These are phyloP conservation scores for Acanthochromis polyacanthus DNA, from an alignment of 2,113 vertebrate species.

Conservation along the genomic window DNA sequence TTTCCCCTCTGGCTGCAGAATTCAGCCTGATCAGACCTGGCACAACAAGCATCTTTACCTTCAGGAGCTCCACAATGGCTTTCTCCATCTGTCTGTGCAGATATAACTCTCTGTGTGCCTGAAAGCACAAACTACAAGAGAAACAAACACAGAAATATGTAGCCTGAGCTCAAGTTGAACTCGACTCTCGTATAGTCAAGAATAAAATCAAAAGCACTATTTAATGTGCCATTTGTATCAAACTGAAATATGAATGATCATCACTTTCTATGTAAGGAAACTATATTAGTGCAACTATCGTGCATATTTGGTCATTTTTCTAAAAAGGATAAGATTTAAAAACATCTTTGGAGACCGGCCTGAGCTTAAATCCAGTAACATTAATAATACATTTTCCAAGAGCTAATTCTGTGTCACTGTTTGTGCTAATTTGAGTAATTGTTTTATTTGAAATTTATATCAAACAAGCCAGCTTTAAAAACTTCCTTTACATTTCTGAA, in stretches of 20 bases:
- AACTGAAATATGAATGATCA: too few species aligned
- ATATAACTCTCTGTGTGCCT: constrained; percentile 72
- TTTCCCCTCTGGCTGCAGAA: constrained; percentile 59
- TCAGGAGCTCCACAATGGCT: constrained; percentile 66
- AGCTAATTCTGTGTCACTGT: too few species aligned
- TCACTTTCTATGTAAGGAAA: too few species aligned
- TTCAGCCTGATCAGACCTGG: constrained; percentile 81
- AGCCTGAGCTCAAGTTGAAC: background rate
- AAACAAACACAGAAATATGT: constrained; percentile 44
- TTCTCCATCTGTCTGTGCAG: constrained; percentile 74
- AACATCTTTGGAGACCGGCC: too few species aligned
- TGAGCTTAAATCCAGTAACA: too few species aligned
- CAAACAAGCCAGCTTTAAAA: too few species aligned
- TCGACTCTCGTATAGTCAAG: background rate
- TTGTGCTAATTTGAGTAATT: too few species aligned
- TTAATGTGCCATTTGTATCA: background rate
- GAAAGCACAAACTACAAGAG: constrained; percentile 57
- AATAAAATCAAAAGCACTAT: background rate
- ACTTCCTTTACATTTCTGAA: too few species aligned
- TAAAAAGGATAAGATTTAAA: background rate
- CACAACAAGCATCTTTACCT: constrained; percentile 74
- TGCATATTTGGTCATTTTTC: background rate
- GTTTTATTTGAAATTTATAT: too few species aligned
- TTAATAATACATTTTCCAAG: too few species aligned
- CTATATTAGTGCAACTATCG: too few species aligned